A percentile compares a stretch with the other conserved stretches of the same genome.
These are phyloP conservation scores for Acleris cristana DNA, from an alignment of 2,888 invertebrate species.

Conservation along the genomic window DNA sequence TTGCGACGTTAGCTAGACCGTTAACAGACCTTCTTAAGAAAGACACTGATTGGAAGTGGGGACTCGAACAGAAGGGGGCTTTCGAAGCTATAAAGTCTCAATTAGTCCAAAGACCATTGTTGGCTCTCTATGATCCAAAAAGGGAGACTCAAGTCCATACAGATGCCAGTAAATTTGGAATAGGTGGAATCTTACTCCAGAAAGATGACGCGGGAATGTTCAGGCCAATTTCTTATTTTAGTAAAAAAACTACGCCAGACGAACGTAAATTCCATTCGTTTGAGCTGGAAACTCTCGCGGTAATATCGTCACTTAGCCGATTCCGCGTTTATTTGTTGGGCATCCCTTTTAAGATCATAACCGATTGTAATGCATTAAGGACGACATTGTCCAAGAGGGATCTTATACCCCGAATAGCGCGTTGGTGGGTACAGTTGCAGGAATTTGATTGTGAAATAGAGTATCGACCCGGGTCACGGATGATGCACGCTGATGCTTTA, in stretches of 20 bases:
- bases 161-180: slow-evolving; percentile 49
- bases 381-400: neutral
- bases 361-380: slow-evolving; percentile 4
- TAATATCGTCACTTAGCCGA: neutral
- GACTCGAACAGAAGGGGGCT: neutral
- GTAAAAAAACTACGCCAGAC: slow-evolving; percentile 10
- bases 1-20: neutral
- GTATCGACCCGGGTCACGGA: neutral
- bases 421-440: too few relatives aligned
- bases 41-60: neutral
- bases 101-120: slow-evolving; percentile 38
- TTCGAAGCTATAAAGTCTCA: neutral
- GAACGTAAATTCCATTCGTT: neutral
- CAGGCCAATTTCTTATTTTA: slow-evolving; percentile 25
- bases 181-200: slow-evolving; percentile 49
- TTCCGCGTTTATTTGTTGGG: neutral
- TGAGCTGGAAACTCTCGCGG: neutral
- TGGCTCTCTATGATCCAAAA: slow-evolving; percentile 44
- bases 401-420: too few relatives aligned
- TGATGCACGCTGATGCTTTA: neutral
- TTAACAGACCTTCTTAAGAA: neutral
- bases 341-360: neutral
- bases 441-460: too few relatives aligned
- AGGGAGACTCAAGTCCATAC: slow-evolving; percentile 49
- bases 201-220: neutral